phyloP scores from a whole-genome alignment of 2,888 invertebrate species.

The Aleiodes alternator region DNA sequence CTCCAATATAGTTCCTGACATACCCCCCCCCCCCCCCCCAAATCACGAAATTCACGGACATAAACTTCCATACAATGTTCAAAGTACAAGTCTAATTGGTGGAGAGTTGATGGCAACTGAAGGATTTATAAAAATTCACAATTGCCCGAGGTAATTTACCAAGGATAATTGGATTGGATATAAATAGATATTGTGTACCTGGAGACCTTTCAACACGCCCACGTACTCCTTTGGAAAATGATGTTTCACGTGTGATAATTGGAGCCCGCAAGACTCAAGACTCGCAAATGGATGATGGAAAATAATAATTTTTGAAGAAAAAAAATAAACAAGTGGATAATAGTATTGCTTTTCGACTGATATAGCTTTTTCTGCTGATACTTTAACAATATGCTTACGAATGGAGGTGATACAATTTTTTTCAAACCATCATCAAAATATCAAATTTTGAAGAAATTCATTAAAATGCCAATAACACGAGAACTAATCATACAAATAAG shows the following conservation, averaged over 20 bases:
- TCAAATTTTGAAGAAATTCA: too few species aligned
- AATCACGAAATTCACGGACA: slow-evolving; percentile 4
- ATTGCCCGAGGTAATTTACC: slow-evolving; percentile 16
- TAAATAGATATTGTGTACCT: slow-evolving; percentile 31
- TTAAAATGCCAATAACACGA: too few species aligned
- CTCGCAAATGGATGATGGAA: too few species aligned
- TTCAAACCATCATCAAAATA: too few species aligned
- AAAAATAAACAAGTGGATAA: too few species aligned
- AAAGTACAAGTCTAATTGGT: slow-evolving; percentile 20
- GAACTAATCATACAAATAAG: too few species aligned
- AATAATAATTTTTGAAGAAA: too few species aligned
- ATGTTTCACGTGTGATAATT: slow-evolving; percentile 31
- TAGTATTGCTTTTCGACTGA: too few species aligned
- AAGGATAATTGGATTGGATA: slow-evolving; percentile 29
- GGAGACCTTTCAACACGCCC: slow-evolving; percentile 18
- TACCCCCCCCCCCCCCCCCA: too few species aligned
- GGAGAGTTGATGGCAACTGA: not conserved
- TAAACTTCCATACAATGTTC: slow-evolving; percentile 19
- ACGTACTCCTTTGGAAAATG: slow-evolving; percentile 25
- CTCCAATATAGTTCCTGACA: not conserved
- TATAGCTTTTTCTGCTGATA: too few species aligned
- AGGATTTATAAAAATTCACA: slow-evolving; percentile 26
- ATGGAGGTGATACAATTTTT: too few species aligned
- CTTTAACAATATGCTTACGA: too few species aligned
- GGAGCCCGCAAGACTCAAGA: slow-evolving; percentile 19